Conservation (phyloP, 2,113 vertebrate species). For the Nyctereutes procyonoides region DNA sequence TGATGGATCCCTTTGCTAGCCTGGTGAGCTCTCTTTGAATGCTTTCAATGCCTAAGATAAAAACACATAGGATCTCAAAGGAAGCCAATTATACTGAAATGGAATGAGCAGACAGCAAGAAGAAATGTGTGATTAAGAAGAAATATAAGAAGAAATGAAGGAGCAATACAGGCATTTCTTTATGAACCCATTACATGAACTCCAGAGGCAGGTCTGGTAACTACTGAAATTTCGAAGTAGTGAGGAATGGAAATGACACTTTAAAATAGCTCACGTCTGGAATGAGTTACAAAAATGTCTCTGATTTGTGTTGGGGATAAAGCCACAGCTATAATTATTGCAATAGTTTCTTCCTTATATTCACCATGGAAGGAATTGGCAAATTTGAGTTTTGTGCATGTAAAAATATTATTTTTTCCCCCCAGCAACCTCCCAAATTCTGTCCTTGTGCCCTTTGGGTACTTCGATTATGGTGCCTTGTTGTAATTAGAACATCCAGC, state of each 20-base stretch:
- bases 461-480: accelerated
- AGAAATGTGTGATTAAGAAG: not conserved
- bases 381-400: not conserved
- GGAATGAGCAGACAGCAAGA: not conserved
- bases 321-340: not conserved
- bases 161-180: not conserved
- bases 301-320: not conserved
- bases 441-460: not conserved
- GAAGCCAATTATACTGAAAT: not conserved
- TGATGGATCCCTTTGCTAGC: not conserved
- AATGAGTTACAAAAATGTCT: not conserved
- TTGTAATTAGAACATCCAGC: not conserved
- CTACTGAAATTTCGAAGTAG: not conserved
- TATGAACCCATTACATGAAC: not conserved
- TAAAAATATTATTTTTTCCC: not conserved
- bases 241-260: not conserved
- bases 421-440: not conserved
- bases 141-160: not conserved
- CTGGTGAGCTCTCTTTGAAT: not conserved
- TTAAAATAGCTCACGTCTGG: not conserved
- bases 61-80: not conserved
- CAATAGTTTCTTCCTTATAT: not conserved
- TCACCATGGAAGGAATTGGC: not conserved
- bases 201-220: not conserved
- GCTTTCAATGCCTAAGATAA: not conserved